Percentiles rank a stretch among this genome's conserved stretches.
Conservation (phyloP, 2,797 vertebrate species). For the Cyprinella venusta region DNA sequence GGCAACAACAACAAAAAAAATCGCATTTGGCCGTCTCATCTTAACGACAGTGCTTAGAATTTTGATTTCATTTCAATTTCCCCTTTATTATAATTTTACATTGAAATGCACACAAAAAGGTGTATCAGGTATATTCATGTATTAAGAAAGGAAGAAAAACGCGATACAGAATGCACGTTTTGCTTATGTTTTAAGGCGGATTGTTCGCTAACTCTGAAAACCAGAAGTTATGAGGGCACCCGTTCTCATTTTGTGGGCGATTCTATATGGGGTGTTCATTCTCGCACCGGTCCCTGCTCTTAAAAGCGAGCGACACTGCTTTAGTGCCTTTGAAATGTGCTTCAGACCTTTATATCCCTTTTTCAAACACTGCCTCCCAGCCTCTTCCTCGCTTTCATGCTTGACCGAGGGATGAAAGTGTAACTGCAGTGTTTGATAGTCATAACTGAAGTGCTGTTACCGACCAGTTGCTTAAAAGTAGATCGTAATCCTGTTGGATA, state of each 20-base stretch:
- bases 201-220: constrained; percentile 23
- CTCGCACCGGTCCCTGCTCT: constrained; percentile 39
- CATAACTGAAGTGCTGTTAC: constrained; percentile 21
- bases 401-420: constrained; percentile 8
- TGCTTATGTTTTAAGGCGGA: constrained; percentile 4
- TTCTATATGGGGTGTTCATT: neutral
- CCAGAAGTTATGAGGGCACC: neutral
- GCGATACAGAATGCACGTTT: neutral
- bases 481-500: constrained; percentile 2
- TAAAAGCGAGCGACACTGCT: constrained; percentile 52
- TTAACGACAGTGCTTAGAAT: constrained; percentile 39
- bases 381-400: constrained; percentile 28
- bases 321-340: constrained; percentile 66
- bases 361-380: constrained; percentile 38
- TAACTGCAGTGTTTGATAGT: constrained; percentile 26
- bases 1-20: neutral
- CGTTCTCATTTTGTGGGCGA: neutral
- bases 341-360: constrained; percentile 57
- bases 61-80: neutral
- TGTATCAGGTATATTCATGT: constrained; percentile 17
- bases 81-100: neutral
- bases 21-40: neutral
- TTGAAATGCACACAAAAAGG: constrained; percentile 19
- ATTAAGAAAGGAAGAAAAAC: neutral
- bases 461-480: constrained; percentile 9